phyloP scores from a whole-genome alignment of 2,113 vertebrate species.

The Dascyllus trimaculatus region DNA sequence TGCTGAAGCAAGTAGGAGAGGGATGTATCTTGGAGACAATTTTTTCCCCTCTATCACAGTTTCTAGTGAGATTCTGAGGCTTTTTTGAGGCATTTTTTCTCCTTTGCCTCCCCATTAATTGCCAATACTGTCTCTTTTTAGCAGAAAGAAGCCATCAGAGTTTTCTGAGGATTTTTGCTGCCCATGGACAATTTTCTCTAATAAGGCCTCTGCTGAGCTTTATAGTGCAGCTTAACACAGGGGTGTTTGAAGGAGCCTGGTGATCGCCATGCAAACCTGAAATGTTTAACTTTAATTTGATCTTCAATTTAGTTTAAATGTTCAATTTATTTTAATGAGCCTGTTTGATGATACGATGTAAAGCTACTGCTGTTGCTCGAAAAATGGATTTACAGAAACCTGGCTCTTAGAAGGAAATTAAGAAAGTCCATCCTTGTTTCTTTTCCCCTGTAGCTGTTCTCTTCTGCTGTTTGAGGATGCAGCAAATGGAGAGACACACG shows the following conservation, averaged over 20 bases:
- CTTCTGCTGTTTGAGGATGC: conserved; percentile 44
- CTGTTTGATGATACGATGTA: not conserved
- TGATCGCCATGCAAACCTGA: not conserved
- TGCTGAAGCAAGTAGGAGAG: too few relatives aligned
- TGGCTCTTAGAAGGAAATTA: not conserved
- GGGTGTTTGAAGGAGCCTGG: not conserved
- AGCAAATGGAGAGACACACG: conserved; percentile 53
- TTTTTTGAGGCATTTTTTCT: too few relatives aligned
- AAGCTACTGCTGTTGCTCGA: not conserved
- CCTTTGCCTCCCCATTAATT: too few relatives aligned
- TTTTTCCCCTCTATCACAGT: too few relatives aligned
- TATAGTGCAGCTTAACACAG: not conserved
- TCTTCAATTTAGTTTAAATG: conserved; percentile 21
- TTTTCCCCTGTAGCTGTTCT: conserved; percentile 1
- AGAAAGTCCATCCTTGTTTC: conserved; percentile 8
- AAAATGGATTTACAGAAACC: not conserved
- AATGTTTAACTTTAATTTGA: conserved; percentile 39
- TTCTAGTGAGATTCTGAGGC: too few relatives aligned
- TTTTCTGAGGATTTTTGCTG: not conserved
- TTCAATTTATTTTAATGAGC: conserved; percentile 54
- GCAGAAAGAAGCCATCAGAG: not conserved
- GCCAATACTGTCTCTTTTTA: not conserved
- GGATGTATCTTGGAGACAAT: too few relatives aligned
- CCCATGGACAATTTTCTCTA: too few relatives aligned
- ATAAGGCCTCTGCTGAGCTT: not conserved